Percentiles rank a stretch among this genome's conserved stretches.
Evolutionary conservation across 2,113 vertebrate genomes (phyloP).

Genomic region (Clupea harengus): DNA sequence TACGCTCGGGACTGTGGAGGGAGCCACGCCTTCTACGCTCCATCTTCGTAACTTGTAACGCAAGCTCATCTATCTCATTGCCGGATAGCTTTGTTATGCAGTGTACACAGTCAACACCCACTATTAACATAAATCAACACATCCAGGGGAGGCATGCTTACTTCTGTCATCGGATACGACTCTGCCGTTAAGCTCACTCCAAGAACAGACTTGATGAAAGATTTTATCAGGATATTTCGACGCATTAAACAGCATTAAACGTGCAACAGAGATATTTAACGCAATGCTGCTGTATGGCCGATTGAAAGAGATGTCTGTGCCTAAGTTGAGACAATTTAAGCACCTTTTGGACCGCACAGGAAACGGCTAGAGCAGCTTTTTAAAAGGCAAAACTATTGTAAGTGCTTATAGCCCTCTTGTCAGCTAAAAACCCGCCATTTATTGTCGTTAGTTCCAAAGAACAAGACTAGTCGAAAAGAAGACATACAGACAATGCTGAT

Average conservation of each 20-base stretch:
- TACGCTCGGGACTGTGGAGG: conserved; percentile 52
- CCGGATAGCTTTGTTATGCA: conserved; percentile 49
- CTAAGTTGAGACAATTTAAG: background rate
- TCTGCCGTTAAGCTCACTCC: background rate
- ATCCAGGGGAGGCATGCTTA: background rate
- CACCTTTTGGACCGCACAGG: background rate
- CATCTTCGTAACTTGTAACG: conserved; percentile 16
- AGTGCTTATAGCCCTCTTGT: background rate
- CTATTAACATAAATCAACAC: conserved; percentile 38
- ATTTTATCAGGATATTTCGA: background rate
- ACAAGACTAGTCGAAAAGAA: background rate
- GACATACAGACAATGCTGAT: background rate
- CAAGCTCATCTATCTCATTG: conserved; percentile 33
- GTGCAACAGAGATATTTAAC: background rate
- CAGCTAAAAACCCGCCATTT: background rate
- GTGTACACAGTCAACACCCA: conserved; percentile 57
- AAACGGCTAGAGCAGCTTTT: background rate
- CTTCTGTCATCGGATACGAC: background rate
- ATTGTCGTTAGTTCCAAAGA: background rate
- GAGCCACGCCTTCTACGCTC: conserved; percentile 40
- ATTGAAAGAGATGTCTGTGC: background rate
- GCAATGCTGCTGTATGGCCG: background rate
- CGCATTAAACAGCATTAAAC: background rate
- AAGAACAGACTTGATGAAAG: background rate
- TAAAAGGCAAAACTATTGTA: background rate